A percentile compares a stretch with the other conserved stretches of the same genome.
Evolutionary conservation across 2,888 invertebrate species (phyloP).

Genomic region (Stenichneumon culpator): DNA sequence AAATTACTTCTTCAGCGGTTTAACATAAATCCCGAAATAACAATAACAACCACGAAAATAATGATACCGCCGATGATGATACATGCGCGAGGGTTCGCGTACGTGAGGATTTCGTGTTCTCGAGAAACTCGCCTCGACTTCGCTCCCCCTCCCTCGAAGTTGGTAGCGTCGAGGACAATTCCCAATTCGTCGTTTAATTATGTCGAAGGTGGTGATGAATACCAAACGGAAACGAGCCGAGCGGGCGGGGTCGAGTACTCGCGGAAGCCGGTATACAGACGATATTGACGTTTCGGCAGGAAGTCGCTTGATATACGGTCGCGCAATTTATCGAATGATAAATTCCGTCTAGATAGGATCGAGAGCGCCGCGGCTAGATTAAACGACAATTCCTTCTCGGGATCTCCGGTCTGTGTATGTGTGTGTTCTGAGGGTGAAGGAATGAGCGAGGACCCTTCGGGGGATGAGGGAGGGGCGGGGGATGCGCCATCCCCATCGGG

Average conservation of each 20-base stretch:
- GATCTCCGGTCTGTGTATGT: constrained; percentile 43
- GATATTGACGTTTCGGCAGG: constrained; percentile 77
- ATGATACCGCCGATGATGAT: constrained; percentile 2
- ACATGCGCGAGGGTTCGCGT: background rate
- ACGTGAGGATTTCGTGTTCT: background rate
- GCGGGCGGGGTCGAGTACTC: constrained; percentile 62
- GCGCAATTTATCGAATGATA: constrained; percentile 85
- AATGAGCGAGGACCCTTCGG: constrained; percentile 25
- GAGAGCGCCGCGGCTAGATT: constrained; percentile 81
- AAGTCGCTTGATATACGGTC: constrained; percentile 79
- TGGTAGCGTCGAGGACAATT: constrained; percentile 37
- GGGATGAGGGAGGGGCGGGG: background rate
- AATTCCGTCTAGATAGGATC: constrained; percentile 84
- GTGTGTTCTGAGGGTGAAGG: constrained; percentile 3
- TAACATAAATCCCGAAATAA: constrained; percentile 8
- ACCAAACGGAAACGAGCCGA: constrained; percentile 55
- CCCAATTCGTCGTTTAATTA: constrained; percentile 67
- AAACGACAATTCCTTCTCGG: constrained; percentile 82
- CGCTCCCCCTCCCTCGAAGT: background rate
- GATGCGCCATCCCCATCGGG: constrained; percentile 53
- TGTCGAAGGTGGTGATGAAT: constrained; percentile 63
- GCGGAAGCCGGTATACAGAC: constrained; percentile 73
- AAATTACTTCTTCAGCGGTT: constrained; percentile 44
- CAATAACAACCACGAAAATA: constrained; percentile 21
- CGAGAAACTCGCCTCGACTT: background rate